phyloP scores from a whole-genome alignment of 2,888 invertebrate genomes.

The Orchesellides sinensis region DNA sequence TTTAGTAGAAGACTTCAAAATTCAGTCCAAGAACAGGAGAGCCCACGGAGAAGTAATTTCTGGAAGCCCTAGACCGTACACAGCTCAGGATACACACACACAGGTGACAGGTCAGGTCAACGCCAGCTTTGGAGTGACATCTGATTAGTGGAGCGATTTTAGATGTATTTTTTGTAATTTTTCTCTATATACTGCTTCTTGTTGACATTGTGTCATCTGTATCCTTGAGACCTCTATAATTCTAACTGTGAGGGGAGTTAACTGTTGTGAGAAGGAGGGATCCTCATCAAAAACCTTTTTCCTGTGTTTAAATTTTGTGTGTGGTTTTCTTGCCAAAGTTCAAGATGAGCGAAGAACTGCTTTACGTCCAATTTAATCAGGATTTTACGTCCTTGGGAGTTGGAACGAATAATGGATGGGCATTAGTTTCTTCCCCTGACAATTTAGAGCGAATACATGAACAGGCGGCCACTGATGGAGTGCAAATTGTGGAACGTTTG shows the following conservation, averaged over 20 bases:
- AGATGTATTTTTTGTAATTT: no score
- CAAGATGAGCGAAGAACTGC: slow-evolving; percentile 69
- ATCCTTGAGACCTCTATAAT: no score
- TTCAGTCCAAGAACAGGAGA: background rate
- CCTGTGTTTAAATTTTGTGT: no score
- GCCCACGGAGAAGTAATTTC: background rate
- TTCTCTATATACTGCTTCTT: no score
- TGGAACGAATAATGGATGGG: slow-evolving; percentile 73
- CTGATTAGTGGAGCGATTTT: no score
- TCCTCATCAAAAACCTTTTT: no score
- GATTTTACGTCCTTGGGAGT: slow-evolving; percentile 74
- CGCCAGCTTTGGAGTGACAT: background rate
- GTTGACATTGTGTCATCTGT: no score
- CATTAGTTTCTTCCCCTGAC: slow-evolving; percentile 71
- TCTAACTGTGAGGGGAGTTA: no score
- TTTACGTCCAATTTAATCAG: slow-evolving; percentile 74
- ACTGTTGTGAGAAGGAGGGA: no score
- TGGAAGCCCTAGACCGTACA: background rate
- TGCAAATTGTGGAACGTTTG: slow-evolving; percentile 94
- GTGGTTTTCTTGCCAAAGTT: no score
- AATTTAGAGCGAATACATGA: slow-evolving; percentile 73
- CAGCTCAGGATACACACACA: background rate
- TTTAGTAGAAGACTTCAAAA: background rate
- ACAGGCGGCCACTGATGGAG: slow-evolving; percentile 84
- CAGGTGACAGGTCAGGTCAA: slow-evolving; percentile 51